These are phyloP conservation scores for Dysidea cf. avara DNA, from an alignment of 37 sponge, comb jelly and placozoan genomes.

Conservation along the genomic window DNA sequence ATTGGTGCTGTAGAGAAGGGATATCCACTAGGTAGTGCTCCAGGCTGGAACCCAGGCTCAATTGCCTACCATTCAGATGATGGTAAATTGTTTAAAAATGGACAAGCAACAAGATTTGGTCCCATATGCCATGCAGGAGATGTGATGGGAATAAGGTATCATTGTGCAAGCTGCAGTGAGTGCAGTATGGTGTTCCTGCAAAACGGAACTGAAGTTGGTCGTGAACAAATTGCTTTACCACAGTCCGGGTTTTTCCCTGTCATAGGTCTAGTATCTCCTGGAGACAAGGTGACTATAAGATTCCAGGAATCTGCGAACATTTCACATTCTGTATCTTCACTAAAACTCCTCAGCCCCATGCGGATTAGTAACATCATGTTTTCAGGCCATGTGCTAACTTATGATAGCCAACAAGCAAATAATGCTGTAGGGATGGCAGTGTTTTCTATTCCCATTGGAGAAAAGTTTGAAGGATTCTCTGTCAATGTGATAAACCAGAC, in stretches of 20 bases:
- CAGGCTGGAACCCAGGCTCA: slow-evolving; percentile 40
- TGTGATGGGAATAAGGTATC: slow-evolving; percentile 28
- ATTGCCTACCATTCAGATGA: slow-evolving; percentile 63
- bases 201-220: slow-evolving; percentile 56
- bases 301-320: slow-evolving; percentile 50
- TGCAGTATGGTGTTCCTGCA: slow-evolving; percentile 68
- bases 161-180: slow-evolving; percentile 7
- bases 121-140: slow-evolving; percentile 39
- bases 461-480: slow-evolving; percentile 38
- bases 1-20: slow-evolving; percentile 43
- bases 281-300: slow-evolving; percentile 32
- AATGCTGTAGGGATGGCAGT: slow-evolving; percentile 45
- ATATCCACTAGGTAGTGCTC: slow-evolving; percentile 32
- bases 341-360: slow-evolving; percentile 42
- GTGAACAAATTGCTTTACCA: slow-evolving; percentile 17
- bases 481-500: slow-evolving; percentile 37
- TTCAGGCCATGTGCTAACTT: slow-evolving; percentile 54
- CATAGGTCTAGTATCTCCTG: slow-evolving; percentile 10
- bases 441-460: slow-evolving; percentile 36
- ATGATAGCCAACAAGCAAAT: slow-evolving; percentile 18
- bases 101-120: slow-evolving; percentile 53
- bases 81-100: slow-evolving; percentile 42
- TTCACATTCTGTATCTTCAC: neutral
- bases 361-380: slow-evolving; percentile 60
- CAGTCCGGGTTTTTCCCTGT: slow-evolving; percentile 42